These are phyloP conservation scores for Columba guinea DNA, from an alignment of 2,797 vertebrate species.

Conservation along the genomic window DNA sequence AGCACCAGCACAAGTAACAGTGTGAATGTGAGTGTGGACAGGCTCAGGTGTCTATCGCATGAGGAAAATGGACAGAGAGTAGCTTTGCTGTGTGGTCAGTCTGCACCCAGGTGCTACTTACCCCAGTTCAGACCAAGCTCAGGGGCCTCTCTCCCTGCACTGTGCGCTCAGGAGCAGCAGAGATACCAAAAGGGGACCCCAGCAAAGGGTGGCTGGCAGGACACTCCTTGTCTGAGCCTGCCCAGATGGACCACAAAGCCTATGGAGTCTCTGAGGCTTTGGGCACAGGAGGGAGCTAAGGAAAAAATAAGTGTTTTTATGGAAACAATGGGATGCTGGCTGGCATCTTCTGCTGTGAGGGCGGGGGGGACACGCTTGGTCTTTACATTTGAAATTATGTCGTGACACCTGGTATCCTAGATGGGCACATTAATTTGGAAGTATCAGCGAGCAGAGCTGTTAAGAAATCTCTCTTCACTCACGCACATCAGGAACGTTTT, in stretches of 20 bases:
- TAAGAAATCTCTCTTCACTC: conserved; percentile 67
- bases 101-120: not conserved
- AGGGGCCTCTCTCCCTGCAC: not conserved
- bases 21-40: not conserved
- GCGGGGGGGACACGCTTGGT: not conserved
- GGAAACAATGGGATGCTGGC: not conserved
- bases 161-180: accelerated
- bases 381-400: not conserved
- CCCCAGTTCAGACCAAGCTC: not conserved
- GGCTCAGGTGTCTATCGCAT: not conserved
- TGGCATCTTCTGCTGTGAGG: not conserved
- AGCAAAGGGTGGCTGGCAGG: not conserved
- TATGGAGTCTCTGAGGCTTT: not conserved
- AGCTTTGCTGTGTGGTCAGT: not conserved
- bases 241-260: not conserved
- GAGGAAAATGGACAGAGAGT: not conserved
- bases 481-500: conserved; percentile 71
- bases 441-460: conserved; percentile 33
- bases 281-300: not conserved
- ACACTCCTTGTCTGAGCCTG: not conserved
- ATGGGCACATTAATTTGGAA: not conserved
- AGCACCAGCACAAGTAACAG: not conserved
- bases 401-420: not conserved
- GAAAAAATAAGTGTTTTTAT: not conserved
- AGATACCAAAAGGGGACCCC: not conserved